phyloP scores from a whole-genome alignment of 2,888 invertebrate genomes.

The Syritta pipiens region DNA sequence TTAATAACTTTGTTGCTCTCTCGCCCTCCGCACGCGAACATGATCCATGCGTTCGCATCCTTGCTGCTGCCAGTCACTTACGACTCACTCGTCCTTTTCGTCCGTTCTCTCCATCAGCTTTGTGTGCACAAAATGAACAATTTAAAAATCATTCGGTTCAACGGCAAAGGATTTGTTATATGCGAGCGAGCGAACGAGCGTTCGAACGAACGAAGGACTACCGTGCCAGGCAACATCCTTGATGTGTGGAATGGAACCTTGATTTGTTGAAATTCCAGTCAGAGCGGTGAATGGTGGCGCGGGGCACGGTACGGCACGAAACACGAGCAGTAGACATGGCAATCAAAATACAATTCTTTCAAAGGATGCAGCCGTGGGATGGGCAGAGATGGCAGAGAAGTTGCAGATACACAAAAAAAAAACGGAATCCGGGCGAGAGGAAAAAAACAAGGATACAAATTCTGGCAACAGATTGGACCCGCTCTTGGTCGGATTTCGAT shows the following conservation, averaged over 20 bases:
- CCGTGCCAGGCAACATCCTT: constrained; percentile 17
- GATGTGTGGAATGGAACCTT: constrained; percentile 45
- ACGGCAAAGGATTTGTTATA: constrained; percentile 22
- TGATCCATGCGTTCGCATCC: background rate
- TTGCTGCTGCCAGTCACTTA: background rate
- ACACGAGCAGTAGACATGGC: constrained; percentile 30
- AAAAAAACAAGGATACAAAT: constrained; percentile 45
- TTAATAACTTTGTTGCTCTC: constrained; percentile 14
- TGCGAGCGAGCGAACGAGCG: too few relatives aligned
- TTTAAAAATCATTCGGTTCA: constrained; percentile 61
- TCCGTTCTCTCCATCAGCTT: too few relatives aligned
- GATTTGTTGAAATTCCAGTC: constrained; percentile 63
- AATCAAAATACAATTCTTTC: constrained; percentile 56
- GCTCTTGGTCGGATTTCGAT: constrained; percentile 22
- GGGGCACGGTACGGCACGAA: too few relatives aligned
- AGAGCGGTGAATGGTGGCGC: constrained; percentile 39
- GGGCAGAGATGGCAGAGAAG: too few relatives aligned
- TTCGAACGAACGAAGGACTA: too few relatives aligned
- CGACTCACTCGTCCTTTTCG: too few relatives aligned
- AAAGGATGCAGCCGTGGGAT: constrained; percentile 52
- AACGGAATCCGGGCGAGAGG: too few relatives aligned
- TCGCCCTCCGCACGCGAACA: background rate
- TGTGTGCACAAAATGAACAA: too few relatives aligned
- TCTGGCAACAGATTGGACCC: constrained; percentile 55
- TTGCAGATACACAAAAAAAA: constrained; percentile 15